Percentiles rank a stretch among this genome's conserved stretches.
Conservation (phyloP, 1,140 invertebrate species). For the Zaprionus capensis region DNA sequence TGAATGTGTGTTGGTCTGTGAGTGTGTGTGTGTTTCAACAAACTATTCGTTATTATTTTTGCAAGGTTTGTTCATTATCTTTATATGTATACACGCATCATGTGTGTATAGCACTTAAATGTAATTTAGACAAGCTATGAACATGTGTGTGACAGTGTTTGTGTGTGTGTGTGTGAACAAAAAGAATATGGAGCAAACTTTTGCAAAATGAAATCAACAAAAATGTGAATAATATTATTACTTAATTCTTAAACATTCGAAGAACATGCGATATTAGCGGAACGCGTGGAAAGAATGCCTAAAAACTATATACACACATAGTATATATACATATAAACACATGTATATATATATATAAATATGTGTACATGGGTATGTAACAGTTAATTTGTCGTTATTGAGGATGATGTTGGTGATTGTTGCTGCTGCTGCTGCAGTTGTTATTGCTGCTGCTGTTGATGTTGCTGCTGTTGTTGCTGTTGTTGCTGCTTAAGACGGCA, state of each 20-base stretch:
- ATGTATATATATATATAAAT: background rate
- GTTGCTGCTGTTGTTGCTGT: conserved; percentile 6
- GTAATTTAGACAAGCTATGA: conserved; percentile 35
- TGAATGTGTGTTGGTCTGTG: conserved; percentile 27
- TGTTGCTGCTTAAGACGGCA: conserved; percentile 11
- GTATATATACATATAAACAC: background rate
- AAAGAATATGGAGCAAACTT: conserved; percentile 31
- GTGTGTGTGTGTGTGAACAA: conserved; percentile 37
- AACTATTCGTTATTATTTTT: conserved; percentile 27
- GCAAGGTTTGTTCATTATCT: conserved; percentile 19
- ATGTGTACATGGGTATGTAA: conserved; percentile 4
- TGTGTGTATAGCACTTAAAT: conserved; percentile 55
- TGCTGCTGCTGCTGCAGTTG: background rate
- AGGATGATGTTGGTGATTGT: conserved; percentile 7
- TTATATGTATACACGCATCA: conserved; percentile 27
- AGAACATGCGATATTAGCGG: conserved; percentile 61
- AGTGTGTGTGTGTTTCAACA: conserved; percentile 33
- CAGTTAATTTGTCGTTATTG: conserved; percentile 11
- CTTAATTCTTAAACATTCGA: conserved; percentile 64
- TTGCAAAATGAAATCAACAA: conserved; percentile 27
- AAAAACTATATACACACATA: conserved; percentile 17
- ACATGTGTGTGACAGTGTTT: conserved; percentile 15
- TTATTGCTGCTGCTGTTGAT: conserved; percentile 1
- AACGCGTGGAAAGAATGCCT: conserved; percentile 23
- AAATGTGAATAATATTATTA: conserved; percentile 32